A percentile compares a stretch with the other conserved stretches of the same genome.
These are phyloP conservation scores for Coecobrya sp. DNA, from an alignment of 2,888 invertebrate genomes.

Conservation along the genomic window DNA sequence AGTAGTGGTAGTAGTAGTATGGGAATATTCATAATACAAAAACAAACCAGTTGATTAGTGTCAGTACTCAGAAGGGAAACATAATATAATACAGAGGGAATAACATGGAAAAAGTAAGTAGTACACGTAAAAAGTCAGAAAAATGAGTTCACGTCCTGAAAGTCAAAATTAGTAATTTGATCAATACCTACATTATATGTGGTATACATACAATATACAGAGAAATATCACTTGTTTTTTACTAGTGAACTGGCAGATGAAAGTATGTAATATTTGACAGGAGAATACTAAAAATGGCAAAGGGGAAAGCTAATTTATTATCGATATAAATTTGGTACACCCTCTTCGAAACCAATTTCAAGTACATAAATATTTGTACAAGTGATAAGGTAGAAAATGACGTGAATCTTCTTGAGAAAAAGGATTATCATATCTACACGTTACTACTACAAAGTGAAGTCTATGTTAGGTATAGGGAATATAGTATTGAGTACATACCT, in stretches of 20 bases:
- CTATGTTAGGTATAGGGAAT: not conserved
- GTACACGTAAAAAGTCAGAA: slow-evolving; percentile 24
- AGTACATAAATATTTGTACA: slow-evolving; percentile 13
- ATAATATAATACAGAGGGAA: not conserved
- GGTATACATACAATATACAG: not conserved
- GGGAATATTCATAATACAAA: slow-evolving; percentile 53
- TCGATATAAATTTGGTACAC: not conserved
- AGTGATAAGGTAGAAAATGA: not conserved
- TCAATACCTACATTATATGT: not conserved
- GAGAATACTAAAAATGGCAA: not conserved
- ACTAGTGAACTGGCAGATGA: not conserved
- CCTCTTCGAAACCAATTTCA: not conserved
- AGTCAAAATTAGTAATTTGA: not conserved
- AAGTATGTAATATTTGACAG: not conserved
- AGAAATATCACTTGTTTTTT: not conserved
- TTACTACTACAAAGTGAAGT: no score
- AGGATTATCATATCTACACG: no score
- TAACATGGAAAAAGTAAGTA: not conserved
- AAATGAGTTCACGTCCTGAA: slow-evolving; percentile 60
- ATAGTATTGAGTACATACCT: slow-evolving; percentile 69
- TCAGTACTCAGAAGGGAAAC: slow-evolving; percentile 33
- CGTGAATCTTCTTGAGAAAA: not conserved
- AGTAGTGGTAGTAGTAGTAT: slow-evolving; percentile 57
- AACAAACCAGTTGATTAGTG: slow-evolving; percentile 74
- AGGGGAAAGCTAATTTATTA: no score